Evolutionary conservation across 2,888 invertebrate genomes (phyloP).

Genomic region (Meganola albula): DNA sequence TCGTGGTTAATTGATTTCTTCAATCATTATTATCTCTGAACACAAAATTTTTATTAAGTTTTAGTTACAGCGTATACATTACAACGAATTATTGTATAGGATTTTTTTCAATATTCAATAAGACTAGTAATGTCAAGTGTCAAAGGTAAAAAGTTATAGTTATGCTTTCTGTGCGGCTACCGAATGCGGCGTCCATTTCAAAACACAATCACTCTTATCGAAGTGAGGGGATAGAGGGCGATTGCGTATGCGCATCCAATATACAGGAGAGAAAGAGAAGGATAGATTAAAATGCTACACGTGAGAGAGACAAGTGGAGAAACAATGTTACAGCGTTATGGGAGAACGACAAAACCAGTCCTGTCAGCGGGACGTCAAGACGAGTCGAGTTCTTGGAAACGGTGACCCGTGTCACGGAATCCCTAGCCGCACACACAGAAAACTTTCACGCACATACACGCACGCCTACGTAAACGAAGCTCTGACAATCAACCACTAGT

Average conservation of each 20-base stretch:
- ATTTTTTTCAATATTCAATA: no score
- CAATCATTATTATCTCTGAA: no score
- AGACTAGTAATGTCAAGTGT: no score
- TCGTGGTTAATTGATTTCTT: no score
- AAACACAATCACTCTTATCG: conserved; percentile 67
- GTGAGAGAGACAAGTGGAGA: conserved; percentile 45
- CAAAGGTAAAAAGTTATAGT: no score
- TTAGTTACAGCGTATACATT: no score
- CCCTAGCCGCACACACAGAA: conserved; percentile 60
- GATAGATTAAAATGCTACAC: conserved; percentile 27
- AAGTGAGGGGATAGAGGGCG: conserved; percentile 64
- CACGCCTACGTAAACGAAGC: conserved; percentile 32
- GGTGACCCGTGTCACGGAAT: conserved; percentile 78
- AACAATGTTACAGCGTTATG: conserved; percentile 64
- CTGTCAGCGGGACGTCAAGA: conserved; percentile 76
- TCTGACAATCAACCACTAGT: conserved; percentile 38
- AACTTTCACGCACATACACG: conserved; percentile 29
- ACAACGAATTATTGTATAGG: no score
- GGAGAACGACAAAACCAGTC: conserved; percentile 73
- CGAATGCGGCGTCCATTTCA: conserved; percentile 65
- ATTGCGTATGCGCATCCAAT: conserved; percentile 71
- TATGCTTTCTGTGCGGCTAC: conserved; percentile 62
- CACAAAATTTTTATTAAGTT: no score
- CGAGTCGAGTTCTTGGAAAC: conserved; percentile 74
- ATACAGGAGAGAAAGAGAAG: conserved; percentile 46